Percentiles rank a stretch among this genome's conserved stretches.
Evolutionary conservation across 2,113 vertebrate genomes (phyloP).

Genomic region (Prinia subflava): DNA sequence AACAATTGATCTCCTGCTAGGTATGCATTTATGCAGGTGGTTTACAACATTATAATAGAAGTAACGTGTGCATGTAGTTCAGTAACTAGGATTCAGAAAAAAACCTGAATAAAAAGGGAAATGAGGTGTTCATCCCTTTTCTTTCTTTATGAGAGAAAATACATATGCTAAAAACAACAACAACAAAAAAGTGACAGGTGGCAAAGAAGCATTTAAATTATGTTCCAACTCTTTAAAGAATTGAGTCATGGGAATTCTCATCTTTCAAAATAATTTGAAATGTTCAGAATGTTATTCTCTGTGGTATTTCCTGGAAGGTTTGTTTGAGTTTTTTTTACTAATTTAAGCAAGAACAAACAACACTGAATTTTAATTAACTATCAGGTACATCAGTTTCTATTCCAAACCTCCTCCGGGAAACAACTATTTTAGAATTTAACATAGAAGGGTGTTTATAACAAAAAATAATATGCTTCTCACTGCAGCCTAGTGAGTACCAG

Average conservation of each 20-base stretch:
- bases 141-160: conserved; percentile 8
- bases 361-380: conserved; percentile 62
- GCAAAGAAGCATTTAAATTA: conserved; percentile 23
- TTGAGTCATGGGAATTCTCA: conserved; percentile 30
- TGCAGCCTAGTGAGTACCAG: not conserved
- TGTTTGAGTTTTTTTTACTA: conserved; percentile 35
- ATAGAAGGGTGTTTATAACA: not conserved
- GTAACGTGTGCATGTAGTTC: not conserved
- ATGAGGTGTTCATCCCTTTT: not conserved
- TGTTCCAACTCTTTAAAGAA: not conserved
- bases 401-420: conserved; percentile 43
- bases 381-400: conserved; percentile 58
- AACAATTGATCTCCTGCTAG: not conserved
- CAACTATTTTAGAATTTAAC: conserved; percentile 50
- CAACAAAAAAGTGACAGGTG: not conserved
- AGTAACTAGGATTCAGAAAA: not conserved
- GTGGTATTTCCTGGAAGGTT: conserved; percentile 32
- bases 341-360: conserved; percentile 57
- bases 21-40: not conserved
- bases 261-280: conserved; percentile 51
- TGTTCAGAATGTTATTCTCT: conserved; percentile 15
- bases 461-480: conserved; percentile 1
- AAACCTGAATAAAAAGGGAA: not conserved
- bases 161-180: not conserved
- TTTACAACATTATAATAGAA: not conserved